Conservation (phyloP, 2,888 invertebrate genomes). For the Coelinius sp. region DNA sequence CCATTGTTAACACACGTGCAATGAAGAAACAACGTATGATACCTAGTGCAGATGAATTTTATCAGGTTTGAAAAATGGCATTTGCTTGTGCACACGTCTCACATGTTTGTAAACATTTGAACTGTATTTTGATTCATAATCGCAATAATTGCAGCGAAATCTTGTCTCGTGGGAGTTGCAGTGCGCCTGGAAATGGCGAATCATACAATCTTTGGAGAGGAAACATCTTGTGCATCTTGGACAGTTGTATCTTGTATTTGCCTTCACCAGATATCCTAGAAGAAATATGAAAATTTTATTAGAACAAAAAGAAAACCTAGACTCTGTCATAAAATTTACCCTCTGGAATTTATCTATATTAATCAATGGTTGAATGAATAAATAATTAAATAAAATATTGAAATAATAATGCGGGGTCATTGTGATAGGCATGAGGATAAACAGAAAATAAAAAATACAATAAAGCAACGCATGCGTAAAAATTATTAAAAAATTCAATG, state of each 20-base stretch:
- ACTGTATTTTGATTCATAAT: constrained; percentile 58
- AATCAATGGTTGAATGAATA: background rate
- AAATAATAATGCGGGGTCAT: background rate
- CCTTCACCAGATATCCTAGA: constrained; percentile 50
- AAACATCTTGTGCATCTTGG: constrained; percentile 54
- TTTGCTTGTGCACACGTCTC: constrained; percentile 57
- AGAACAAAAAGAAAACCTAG: constrained; percentile 6
- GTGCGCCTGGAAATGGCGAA: constrained; percentile 64
- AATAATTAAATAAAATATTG: background rate
- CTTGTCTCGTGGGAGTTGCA: constrained; percentile 58
- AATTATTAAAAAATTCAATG: constrained; percentile 12
- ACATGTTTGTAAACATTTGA: constrained; percentile 57
- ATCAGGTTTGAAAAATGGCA: constrained; percentile 56
- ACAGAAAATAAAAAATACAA: constrained; percentile 46
- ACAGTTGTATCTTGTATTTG: constrained; percentile 52
- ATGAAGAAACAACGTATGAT: background rate
- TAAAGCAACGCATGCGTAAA: constrained; percentile 54
- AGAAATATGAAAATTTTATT: constrained; percentile 45
- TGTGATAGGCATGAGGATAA: constrained; percentile 20
- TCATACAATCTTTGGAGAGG: constrained; percentile 54
- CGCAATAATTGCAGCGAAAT: constrained; percentile 58
- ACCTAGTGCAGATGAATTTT: constrained; percentile 46
- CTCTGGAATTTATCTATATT: background rate
- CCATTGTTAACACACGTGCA: background rate
- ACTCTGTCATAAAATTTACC: background rate